These are phyloP conservation scores for Mobula hypostoma DNA, from an alignment of 2,113 vertebrate genomes.

Conservation along the genomic window DNA sequence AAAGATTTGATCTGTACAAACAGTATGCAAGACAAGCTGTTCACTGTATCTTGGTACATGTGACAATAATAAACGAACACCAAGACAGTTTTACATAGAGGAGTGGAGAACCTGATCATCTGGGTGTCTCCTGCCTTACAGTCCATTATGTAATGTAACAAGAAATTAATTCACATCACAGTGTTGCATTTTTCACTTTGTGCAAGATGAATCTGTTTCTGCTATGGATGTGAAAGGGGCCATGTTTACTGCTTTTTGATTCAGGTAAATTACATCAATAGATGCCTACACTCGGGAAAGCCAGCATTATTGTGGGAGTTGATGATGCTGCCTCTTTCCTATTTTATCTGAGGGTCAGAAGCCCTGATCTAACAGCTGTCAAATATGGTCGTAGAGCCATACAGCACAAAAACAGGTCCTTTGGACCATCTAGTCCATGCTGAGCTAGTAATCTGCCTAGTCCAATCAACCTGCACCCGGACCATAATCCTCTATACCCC, in stretches of 20 bases:
- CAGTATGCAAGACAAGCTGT: too few relatives aligned
- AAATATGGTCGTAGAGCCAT: not conserved
- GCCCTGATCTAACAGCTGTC: not conserved
- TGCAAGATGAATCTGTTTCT: not conserved
- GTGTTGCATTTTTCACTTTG: not conserved
- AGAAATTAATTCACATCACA: too few relatives aligned
- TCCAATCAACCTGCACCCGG: too few relatives aligned
- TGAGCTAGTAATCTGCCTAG: too few relatives aligned
- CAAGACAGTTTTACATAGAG: not conserved
- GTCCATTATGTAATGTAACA: not conserved
- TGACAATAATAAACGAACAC: too few relatives aligned
- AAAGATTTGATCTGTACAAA: too few relatives aligned
- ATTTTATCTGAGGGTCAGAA: not conserved
- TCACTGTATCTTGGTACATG: too few relatives aligned
- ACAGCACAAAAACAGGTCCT: too few relatives aligned
- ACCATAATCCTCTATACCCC: too few relatives aligned
- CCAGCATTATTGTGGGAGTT: not conserved
- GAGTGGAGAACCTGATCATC: not conserved
- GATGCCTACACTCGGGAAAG: not conserved
- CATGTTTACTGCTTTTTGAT: not conserved
- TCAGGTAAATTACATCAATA: not conserved
- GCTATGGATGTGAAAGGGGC: not conserved
- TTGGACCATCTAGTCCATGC: too few relatives aligned
- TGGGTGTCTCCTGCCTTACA: not conserved
- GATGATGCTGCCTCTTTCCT: not conserved